Evolutionary conservation across 2,113 vertebrate genomes (phyloP).

Genomic region (human): DNA sequence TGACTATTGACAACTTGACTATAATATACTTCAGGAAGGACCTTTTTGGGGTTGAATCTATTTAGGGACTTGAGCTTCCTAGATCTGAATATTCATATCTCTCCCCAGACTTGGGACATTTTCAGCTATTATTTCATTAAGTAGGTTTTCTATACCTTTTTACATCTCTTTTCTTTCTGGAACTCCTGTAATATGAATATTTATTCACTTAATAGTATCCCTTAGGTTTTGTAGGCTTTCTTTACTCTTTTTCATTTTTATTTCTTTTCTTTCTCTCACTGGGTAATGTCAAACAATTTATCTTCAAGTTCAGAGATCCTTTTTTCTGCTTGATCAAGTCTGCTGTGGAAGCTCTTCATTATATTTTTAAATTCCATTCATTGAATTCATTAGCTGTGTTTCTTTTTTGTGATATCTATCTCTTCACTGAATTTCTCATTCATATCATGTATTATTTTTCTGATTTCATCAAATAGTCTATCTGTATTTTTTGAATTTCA

Average conservation of each 20-base stretch:
- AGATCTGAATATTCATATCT: neutral
- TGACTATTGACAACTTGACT: neutral
- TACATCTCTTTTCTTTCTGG: neutral
- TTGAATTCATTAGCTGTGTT: neutral
- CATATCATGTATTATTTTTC: neutral
- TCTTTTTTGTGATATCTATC: neutral
- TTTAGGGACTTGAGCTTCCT: neutral
- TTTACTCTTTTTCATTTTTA: neutral
- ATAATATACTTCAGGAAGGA: neutral
- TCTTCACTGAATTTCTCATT: neutral
- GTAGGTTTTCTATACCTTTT: neutral
- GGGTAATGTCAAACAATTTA: neutral
- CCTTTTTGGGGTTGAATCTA: neutral
- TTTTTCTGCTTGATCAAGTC: neutral
- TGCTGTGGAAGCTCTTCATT: neutral
- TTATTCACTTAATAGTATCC: neutral
- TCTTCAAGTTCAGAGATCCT: neutral
- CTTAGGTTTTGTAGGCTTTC: neutral
- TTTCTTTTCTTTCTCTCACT: neutral
- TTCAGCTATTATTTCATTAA: neutral
- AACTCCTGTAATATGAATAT: neutral
- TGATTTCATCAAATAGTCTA: neutral
- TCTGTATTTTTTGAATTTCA: neutral
- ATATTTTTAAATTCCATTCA: neutral
- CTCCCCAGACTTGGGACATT: neutral